Evolutionary conservation across 2,888 invertebrate genomes (phyloP).

Genomic region (Argyra leucocephala): DNA sequence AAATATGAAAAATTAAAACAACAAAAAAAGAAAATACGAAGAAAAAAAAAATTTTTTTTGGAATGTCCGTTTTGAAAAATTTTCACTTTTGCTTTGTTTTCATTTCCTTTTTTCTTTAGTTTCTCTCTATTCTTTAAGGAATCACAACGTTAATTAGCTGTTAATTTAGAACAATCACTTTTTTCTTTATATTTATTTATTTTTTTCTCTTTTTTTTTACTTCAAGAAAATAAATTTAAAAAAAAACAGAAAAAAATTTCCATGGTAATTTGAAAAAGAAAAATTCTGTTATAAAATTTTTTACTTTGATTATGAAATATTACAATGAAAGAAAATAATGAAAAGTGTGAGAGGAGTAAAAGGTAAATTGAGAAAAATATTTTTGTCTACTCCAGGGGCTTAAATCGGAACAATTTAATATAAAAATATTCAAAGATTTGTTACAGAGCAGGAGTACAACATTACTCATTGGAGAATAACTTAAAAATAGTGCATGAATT

Average conservation of each 20-base stretch:
- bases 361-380: not conserved
- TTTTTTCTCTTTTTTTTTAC: not conserved
- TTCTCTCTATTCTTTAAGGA: not conserved
- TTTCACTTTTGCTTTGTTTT: not conserved
- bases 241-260: too few relatives aligned
- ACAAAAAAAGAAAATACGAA: not conserved
- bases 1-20: not conserved
- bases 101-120: not conserved
- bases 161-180: not conserved
- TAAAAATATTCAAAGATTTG: too few relatives aligned
- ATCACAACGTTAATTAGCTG: conserved; percentile 1
- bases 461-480: too few relatives aligned
- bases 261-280: too few relatives aligned
- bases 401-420: too few relatives aligned
- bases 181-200: too few relatives aligned
- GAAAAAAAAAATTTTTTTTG: not conserved
- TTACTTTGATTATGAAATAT: not conserved
- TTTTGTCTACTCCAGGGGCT: too few relatives aligned
- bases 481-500: too few relatives aligned
- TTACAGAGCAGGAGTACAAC: too few relatives aligned
- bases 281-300: too few relatives aligned
- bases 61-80: not conserved
- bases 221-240: too few relatives aligned
- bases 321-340: not conserved
- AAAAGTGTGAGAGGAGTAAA: not conserved